A percentile compares a stretch with the other conserved stretches of the same genome.
These are phyloP conservation scores for Pelecanoides urinatrix DNA, from an alignment of 2,113 vertebrate species.

Conservation along the genomic window DNA sequence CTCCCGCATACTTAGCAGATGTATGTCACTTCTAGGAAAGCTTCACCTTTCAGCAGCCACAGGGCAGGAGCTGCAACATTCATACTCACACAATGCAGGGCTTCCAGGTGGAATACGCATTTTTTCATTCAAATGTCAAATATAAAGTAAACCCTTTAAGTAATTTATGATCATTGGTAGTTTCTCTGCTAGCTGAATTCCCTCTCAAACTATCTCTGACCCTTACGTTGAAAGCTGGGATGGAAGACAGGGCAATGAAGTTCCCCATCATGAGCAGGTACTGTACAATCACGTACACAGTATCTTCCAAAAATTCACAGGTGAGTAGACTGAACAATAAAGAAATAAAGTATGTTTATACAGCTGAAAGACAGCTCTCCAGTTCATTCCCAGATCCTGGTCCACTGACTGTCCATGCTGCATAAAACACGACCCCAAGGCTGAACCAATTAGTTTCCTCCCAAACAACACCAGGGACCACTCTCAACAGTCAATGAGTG, in stretches of 20 bases:
- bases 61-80: not conserved
- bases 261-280: not conserved
- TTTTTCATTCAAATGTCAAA: not conserved
- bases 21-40: not conserved
- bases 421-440: not conserved
- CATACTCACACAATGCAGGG: not conserved
- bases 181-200: not conserved
- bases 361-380: not conserved
- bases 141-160: not conserved
- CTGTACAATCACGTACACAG: fast-evolving
- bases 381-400: not conserved
- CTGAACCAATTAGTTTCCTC: not conserved
- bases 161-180: not conserved
- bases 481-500: not conserved
- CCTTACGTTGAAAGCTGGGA: not conserved
- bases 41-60: not conserved
- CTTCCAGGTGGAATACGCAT: not conserved
- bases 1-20: not conserved
- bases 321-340: not conserved
- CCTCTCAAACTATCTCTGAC: not conserved
- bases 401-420: not conserved
- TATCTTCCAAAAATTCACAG: not conserved
- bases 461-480: not conserved
- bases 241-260: not conserved
- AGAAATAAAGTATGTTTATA: not conserved